phyloP scores from a whole-genome alignment of 1,140 invertebrate species.

The Heliothis virescens region DNA sequence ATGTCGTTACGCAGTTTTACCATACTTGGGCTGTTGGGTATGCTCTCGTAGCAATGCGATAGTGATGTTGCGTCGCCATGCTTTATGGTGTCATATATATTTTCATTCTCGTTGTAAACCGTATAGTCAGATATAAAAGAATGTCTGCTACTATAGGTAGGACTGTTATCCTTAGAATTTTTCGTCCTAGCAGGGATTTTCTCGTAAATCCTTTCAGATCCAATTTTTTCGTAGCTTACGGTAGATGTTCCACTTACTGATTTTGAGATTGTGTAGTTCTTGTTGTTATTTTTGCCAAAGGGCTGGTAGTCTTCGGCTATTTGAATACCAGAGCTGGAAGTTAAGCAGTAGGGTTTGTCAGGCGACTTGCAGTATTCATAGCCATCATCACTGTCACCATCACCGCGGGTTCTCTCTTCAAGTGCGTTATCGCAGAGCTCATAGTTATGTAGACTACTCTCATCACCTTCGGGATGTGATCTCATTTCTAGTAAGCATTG shows the following conservation, averaged over 20 bases:
- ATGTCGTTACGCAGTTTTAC: constrained; percentile 77
- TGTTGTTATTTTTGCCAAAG: constrained; percentile 59
- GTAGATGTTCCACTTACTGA: constrained; percentile 82
- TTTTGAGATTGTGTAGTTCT: constrained; percentile 79
- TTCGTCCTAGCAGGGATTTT: constrained; percentile 73
- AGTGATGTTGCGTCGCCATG: constrained; percentile 79
- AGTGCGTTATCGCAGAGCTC: constrained; percentile 78
- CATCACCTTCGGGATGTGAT: constrained; percentile 81
- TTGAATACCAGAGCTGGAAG: constrained; percentile 78
- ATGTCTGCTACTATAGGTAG: constrained; percentile 72
- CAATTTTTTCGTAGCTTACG: constrained; percentile 84
- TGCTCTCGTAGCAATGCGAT: constrained; percentile 88
- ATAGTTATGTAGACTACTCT: constrained; percentile 82
- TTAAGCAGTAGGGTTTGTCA: constrained; percentile 78
- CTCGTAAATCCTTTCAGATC: constrained; percentile 82
- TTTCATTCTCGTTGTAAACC: constrained; percentile 83
- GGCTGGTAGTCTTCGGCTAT: constrained; percentile 78
- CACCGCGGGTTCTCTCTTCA: constrained; percentile 78
- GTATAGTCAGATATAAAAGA: constrained; percentile 79
- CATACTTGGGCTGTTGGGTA: constrained; percentile 83
- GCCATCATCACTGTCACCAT: constrained; percentile 82
- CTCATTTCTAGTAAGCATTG: constrained; percentile 81
- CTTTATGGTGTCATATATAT: constrained; percentile 88
- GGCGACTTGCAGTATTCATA: constrained; percentile 85
- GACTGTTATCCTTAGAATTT: constrained; percentile 75